A percentile compares a stretch with the other conserved stretches of the same genome.
Evolutionary conservation across 2,888 invertebrate species (phyloP).

Genomic region (Macaria liturata): DNA sequence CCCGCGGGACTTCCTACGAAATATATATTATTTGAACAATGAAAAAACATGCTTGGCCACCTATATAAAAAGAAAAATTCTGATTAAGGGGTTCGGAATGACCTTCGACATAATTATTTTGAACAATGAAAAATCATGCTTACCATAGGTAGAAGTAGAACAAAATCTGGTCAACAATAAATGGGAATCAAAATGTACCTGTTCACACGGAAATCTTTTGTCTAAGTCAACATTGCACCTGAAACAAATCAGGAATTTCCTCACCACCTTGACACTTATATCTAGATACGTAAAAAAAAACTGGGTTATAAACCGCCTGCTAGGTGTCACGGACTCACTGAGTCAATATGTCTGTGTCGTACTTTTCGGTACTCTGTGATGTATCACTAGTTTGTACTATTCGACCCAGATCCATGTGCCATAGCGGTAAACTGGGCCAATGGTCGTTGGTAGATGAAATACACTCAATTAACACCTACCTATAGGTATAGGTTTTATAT

Average conservation of each 20-base stretch:
- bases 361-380: slow-evolving; percentile 11
- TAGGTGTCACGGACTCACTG: slow-evolving; percentile 23
- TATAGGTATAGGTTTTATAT: neutral
- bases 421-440: slow-evolving; percentile 36
- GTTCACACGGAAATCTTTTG: too few species aligned
- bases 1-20: too few species aligned
- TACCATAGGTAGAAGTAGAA: too few species aligned
- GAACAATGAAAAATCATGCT: too few species aligned
- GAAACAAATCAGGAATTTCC: slow-evolving; percentile 7
- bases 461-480: neutral
- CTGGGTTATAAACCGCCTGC: slow-evolving; percentile 28
- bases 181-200: too few species aligned
- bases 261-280: slow-evolving; percentile 28
- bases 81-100: too few species aligned
- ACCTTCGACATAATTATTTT: too few species aligned
- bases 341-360: slow-evolving; percentile 19
- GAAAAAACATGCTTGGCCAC: too few species aligned
- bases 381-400: neutral
- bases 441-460: slow-evolving; percentile 9
- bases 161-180: too few species aligned
- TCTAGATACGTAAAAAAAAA: slow-evolving; percentile 15
- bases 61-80: too few species aligned
- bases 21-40: too few species aligned
- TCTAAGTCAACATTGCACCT: too few species aligned
- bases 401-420: slow-evolving; percentile 29